These are phyloP conservation scores for Pseudonaja textilis DNA, from an alignment of 2,113 vertebrate species.

Conservation along the genomic window DNA sequence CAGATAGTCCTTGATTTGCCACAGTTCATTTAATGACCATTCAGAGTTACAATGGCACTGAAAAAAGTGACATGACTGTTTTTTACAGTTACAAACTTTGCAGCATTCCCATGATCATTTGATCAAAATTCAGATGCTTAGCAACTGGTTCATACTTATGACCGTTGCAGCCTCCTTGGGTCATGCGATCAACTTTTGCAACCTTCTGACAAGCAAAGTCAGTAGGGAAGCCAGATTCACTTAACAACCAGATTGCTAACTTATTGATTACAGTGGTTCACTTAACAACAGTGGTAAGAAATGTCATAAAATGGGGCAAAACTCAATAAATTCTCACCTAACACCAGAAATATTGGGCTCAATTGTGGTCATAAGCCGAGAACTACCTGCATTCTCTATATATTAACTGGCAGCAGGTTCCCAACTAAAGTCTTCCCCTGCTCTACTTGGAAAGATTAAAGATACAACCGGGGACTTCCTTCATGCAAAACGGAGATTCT, in stretches of 20 bases:
- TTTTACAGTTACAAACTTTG: neutral
- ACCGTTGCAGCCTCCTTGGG: neutral
- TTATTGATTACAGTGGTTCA: neutral
- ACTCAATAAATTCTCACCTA: neutral
- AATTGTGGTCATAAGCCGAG: neutral
- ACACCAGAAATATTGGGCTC: neutral
- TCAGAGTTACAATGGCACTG: neutral
- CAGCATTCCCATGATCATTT: neutral
- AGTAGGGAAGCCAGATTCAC: neutral
- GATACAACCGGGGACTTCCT: neutral
- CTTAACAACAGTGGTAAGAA: neutral
- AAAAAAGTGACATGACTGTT: neutral
- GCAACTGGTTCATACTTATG: neutral
- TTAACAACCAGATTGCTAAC: neutral
- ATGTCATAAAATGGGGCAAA: neutral
- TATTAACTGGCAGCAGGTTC: neutral
- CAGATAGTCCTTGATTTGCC: neutral
- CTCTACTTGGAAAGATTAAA: neutral
- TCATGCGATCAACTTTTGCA: neutral
- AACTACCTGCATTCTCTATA: neutral
- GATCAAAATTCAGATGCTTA: neutral
- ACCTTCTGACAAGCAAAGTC: neutral
- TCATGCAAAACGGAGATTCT: neutral
- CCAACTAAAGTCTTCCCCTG: neutral
- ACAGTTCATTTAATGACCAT: neutral